A percentile compares a stretch with the other conserved stretches of the same genome.
These are phyloP conservation scores for Agonum fuliginosum DNA, from an alignment of 2,888 invertebrate genomes.

Conservation along the genomic window DNA sequence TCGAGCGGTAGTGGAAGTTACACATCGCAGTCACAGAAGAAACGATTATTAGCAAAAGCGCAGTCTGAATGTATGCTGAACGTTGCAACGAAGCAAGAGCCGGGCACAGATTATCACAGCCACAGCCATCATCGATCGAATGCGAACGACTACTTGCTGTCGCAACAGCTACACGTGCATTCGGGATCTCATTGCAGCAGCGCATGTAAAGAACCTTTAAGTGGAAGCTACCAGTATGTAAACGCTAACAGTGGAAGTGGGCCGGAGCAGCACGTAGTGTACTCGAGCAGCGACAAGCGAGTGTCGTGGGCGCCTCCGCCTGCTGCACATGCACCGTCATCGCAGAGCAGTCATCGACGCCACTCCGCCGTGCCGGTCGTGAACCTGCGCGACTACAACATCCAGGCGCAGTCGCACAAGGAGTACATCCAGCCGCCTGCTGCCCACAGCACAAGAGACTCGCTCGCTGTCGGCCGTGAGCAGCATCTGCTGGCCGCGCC, in stretches of 20 bases:
- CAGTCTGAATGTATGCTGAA: constrained; percentile 83
- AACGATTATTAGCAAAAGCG: constrained; percentile 90
- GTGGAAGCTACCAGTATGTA: constrained; percentile 72
- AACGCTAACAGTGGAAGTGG: constrained; percentile 71
- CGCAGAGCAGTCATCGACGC: constrained; percentile 70
- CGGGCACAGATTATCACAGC: constrained; percentile 74
- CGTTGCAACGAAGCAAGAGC: constrained; percentile 79
- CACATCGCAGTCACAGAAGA: constrained; percentile 89
- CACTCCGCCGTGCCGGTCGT: constrained; percentile 72
- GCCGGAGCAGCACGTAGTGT: constrained; percentile 66
- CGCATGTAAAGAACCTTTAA: constrained; percentile 74
- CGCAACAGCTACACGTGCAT: constrained; percentile 62
- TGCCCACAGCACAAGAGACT: constrained; percentile 76
- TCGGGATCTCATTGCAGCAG: constrained; percentile 69
- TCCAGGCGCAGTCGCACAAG: constrained; percentile 73
- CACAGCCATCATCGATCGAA: constrained; percentile 72
- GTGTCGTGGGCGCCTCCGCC: constrained; percentile 76
- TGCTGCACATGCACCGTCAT: constrained; percentile 71
- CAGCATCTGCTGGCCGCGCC: constrained; percentile 76
- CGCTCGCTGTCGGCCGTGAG: constrained; percentile 71
- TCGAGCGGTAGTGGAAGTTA: constrained; percentile 66
- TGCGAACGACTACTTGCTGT: constrained; percentile 65
- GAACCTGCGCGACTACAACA: constrained; percentile 71
- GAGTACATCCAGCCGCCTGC: constrained; percentile 78
- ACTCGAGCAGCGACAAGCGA: constrained; percentile 74